Conservation (phyloP, 2,888 invertebrate species). For the Drosophila quinaria region DNA sequence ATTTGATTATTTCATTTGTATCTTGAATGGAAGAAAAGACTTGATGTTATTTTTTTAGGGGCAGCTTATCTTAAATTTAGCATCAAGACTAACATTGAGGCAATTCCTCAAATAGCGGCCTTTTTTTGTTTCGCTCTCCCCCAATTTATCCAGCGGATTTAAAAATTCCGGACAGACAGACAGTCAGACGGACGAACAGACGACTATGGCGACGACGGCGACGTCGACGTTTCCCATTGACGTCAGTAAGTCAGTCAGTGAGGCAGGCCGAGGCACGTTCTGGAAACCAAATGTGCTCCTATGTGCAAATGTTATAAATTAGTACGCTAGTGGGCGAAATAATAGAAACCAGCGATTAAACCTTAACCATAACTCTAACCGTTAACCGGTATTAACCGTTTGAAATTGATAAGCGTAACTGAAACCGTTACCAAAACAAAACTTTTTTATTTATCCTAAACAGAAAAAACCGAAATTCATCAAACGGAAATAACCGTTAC, state of each 20-base stretch:
- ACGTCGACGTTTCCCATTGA: slow-evolving; percentile 51
- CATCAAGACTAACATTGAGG: slow-evolving; percentile 37
- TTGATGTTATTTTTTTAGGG: not conserved
- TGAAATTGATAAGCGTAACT: too few species aligned
- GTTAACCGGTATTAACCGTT: too few species aligned
- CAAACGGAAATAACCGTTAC: too few species aligned
- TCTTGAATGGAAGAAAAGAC: not conserved
- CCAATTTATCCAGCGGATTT: slow-evolving; percentile 32
- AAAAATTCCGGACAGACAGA: slow-evolving; percentile 34
- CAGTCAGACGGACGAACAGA: not conserved
- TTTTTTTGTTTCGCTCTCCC: slow-evolving; percentile 29
- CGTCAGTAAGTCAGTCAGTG: slow-evolving; percentile 59
- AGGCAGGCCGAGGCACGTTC: slow-evolving; percentile 77
- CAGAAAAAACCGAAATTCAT: too few species aligned
- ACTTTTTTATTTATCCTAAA: too few species aligned
- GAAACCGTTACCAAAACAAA: too few species aligned
- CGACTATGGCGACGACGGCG: not conserved
- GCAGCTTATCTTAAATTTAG: slow-evolving; percentile 44
- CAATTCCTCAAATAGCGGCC: slow-evolving; percentile 49
- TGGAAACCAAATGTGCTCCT: slow-evolving; percentile 70
- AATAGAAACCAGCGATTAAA: too few species aligned
- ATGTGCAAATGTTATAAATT: not conserved
- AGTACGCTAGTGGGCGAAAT: too few species aligned
- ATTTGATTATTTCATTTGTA: not conserved
- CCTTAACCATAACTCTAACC: too few species aligned